A percentile compares a stretch with the other conserved stretches of the same genome.
Evolutionary conservation across 1,140 invertebrate genomes (phyloP).

Genomic region (Cataglyphis hispanica): DNA sequence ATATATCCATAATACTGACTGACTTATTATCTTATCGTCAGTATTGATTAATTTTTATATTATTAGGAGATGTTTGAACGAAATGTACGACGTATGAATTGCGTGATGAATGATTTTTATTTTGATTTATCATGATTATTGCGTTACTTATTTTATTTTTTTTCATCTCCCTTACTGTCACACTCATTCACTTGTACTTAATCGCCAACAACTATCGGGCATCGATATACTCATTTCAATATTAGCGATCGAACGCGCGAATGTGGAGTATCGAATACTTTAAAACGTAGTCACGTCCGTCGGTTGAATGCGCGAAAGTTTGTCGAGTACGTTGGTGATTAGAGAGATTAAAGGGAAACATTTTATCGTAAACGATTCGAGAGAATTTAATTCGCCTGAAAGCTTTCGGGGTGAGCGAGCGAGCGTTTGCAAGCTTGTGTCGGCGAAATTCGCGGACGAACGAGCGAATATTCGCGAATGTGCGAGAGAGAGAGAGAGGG

Average conservation of each 20-base stretch:
- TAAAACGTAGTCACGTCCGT: slow-evolving; percentile 22
- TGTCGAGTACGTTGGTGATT: slow-evolving; percentile 66
- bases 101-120: too few species aligned
- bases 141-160: neutral
- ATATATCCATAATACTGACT: neutral
- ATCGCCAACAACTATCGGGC: neutral
- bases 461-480: neutral
- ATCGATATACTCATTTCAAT: neutral
- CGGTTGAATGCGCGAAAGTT: slow-evolving; percentile 69
- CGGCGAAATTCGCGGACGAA: neutral
- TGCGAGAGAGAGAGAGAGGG: neutral
- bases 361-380: slow-evolving; percentile 74
- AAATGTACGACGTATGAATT: too few species aligned
- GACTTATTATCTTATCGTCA: neutral
- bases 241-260: slow-evolving; percentile 6
- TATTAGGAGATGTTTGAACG: neutral
- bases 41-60: slow-evolving; percentile 16
- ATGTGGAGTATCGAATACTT: slow-evolving; percentile 54
- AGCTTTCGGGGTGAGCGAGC: slow-evolving; percentile 68
- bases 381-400: slow-evolving; percentile 75
- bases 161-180: neutral
- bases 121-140: too few species aligned
- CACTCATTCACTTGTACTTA: too few species aligned
- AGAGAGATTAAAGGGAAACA: slow-evolving; percentile 76
- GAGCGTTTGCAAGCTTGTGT: too few species aligned